Evolutionary conservation across 1,140 invertebrate genomes (phyloP), one percentile per base, ranked within the genome.

Genomic region (Heliconius hermathena): DNA sequence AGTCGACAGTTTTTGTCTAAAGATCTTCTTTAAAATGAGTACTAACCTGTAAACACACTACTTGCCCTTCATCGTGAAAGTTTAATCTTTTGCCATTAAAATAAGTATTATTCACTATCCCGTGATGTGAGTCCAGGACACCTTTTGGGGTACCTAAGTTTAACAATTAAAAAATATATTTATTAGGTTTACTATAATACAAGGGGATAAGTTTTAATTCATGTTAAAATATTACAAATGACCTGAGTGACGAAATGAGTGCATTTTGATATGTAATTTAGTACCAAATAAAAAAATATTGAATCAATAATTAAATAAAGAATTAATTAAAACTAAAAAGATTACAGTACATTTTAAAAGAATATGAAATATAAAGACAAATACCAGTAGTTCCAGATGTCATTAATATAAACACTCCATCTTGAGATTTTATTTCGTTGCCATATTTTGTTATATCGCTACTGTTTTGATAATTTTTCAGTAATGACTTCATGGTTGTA

Each of bases 91-190:
- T 91, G 0, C 96, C 96, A 70, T 96, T 92, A 88, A 97, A 95
- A 81, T 96, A 96, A 8, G 96, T 96, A 92, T 99, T 99, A 88
- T 99, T 99, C 0, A 99, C 95, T 9, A 98, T 95, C 78, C 97
- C 97, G 80, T 97, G 96, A 89, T 99, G 98, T 1, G 97, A 97
- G 3, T 99, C 88, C 0, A 97, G 95, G 0, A 97, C 97, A 18
- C 97, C 99, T 94, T 99, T 99, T 1, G 99, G 98, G 49, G 95
- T 95, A 1, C 98, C 98, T 71, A 97, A 76, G 91, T 52, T 1
- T 52, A 18, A 52, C 49, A 52, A 52, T 52, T 52, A 8, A 52
- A 52, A 52, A 18, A 20, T 52, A 46, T 46, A 13, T 46, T 11
- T 46, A 46, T 9, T 13, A 46, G 1, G 11, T 1, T 0, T 46